A percentile compares a stretch with the other conserved stretches of the same genome.
Evolutionary conservation across 2,888 invertebrate species (phyloP).

Genomic region (Erebia aethiops): DNA sequence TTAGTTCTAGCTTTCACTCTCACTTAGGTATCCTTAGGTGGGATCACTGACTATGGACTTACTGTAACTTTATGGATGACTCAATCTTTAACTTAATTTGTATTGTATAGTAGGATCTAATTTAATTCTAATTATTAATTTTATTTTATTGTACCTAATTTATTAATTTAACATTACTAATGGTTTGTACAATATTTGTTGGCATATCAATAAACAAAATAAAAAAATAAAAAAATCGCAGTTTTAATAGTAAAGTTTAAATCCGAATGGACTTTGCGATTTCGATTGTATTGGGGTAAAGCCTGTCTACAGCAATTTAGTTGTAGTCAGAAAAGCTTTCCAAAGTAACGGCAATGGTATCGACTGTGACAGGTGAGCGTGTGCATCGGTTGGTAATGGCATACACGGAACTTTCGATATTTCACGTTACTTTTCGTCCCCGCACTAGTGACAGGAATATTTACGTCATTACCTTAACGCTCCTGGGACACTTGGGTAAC

Average conservation of each 20-base stretch:
- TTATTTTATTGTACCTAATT: too few species aligned
- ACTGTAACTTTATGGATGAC: too few species aligned
- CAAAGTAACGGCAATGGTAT: not conserved
- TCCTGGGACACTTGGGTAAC: conserved; percentile 44
- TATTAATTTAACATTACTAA: too few species aligned
- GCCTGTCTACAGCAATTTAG: not conserved
- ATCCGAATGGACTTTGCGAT: conserved; percentile 4
- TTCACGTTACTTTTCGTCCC: conserved; percentile 49
- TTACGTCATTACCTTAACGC: conserved; percentile 45
- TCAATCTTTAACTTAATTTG: too few species aligned
- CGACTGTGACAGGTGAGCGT: conserved; percentile 4
- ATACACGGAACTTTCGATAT: conserved; percentile 4
- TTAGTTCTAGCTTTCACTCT: too few species aligned
- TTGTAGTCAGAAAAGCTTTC: not conserved
- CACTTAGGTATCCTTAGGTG: too few species aligned
- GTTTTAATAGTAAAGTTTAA: not conserved
- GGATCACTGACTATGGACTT: too few species aligned
- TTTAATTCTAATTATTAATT: too few species aligned
- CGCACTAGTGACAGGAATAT: conserved; percentile 50
- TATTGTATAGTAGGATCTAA: too few species aligned
- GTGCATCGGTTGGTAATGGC: not conserved
- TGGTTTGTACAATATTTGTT: too few species aligned
- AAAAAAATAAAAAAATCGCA: too few species aligned
- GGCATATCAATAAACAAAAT: too few species aligned
- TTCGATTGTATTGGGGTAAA: not conserved